Base-by-base conservation (phyloP, 2,888 invertebrate species). In the Drosophila ustulata region DNA sequence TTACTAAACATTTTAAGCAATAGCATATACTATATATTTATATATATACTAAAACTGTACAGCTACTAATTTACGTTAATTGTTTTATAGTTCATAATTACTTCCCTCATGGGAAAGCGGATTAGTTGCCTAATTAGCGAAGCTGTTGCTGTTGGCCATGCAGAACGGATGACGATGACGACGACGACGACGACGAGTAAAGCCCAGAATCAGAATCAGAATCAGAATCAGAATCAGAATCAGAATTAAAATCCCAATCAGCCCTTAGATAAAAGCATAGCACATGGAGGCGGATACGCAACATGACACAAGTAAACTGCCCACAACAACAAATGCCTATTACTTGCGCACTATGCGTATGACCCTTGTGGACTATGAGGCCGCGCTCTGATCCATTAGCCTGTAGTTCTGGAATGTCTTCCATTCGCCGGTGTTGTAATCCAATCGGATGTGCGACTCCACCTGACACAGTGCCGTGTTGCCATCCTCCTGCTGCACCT, bases 391-490 rank as follows among this genome's bases (percentile, higher is more conserved):
- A 80, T 95, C 96, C 78, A 96, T 94, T 65, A 96, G 95, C 66
- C 97, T 94, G 92, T 96, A 96, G 90, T 98, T 98, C 93, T 98
- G 97, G 85, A 98, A 96, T 85, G 96, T 94, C 91, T 98, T 98
- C 98, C 98, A 99, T 91, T 99, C 98, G 30, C 99, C 99, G 58
- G 97, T 98, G 90, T 97, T 97, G 93, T 99, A 99, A 93, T 99
- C 99, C 97, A 99, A 97, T 92, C 99, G 98, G 95, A 99, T 99
- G 93, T 98, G 98, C 75, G 97, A 98, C 92, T 99, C 99, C 0
- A 93, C 92, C 66, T 91, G 83, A 75, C 92, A 92, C 50, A 91
- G 78, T 23, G 94, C 93, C 86, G 95, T 95, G 0, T 96, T 95
- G 75, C 97, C 97, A 92, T 98, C 98, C 0, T 96, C 94, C 90